These are phyloP conservation scores for Lordiphosa fenestrarum DNA, from an alignment of 2,888 invertebrate species.

Conservation along the genomic window DNA sequence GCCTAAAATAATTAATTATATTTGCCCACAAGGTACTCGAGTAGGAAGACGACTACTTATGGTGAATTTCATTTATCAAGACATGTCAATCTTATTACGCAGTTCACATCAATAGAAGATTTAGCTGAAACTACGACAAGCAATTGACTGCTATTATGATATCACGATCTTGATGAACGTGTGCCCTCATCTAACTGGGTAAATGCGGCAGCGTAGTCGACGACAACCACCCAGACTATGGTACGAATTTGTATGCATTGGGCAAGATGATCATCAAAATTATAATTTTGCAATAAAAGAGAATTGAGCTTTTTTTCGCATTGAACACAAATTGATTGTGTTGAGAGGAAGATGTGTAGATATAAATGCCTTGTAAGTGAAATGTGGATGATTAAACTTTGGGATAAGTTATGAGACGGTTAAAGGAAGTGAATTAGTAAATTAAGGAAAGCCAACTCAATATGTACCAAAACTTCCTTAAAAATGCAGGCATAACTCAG, in stretches of 20 bases:
- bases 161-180: constrained; percentile 26
- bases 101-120: not conserved
- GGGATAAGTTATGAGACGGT: no score
- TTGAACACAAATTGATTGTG: not conserved
- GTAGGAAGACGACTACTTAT: constrained; percentile 1
- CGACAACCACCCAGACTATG: constrained; percentile 14
- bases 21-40: no score
- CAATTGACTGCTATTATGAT: constrained; percentile 3
- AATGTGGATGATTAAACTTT: no score
- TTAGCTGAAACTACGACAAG: not conserved
- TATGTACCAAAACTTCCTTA: no score
- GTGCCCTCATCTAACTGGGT: constrained; percentile 18
- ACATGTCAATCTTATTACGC: not conserved
- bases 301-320: constrained; percentile 5
- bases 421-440: no score
- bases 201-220: constrained; percentile 6
- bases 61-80: constrained; percentile 1
- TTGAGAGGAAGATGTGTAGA: not conserved
- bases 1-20: no score
- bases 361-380: no score
- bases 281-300: constrained; percentile 62
- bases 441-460: no score
- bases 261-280: constrained; percentile 39
- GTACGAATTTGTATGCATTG: constrained; percentile 52
- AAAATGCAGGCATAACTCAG: no score